Evolutionary conservation across 2,888 invertebrate genomes (phyloP).

Genomic region (Crossocerus cetratus): DNA sequence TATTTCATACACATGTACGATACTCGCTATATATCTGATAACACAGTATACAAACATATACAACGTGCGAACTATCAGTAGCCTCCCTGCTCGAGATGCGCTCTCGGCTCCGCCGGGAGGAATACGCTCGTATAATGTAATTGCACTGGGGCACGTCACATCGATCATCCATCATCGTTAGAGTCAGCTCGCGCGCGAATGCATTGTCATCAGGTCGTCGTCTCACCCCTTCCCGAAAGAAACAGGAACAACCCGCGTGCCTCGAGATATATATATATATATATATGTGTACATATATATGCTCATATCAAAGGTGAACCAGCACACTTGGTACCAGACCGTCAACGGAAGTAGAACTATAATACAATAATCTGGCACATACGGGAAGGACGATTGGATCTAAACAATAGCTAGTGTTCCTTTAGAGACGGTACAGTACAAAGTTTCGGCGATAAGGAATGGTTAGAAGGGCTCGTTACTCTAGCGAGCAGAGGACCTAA

Average conservation of each 20-base stretch:
- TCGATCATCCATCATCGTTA: conserved; percentile 31
- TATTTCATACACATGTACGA: conserved; percentile 45
- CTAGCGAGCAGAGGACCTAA: too few species aligned
- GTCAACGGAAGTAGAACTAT: conserved; percentile 9
- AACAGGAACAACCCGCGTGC: too few species aligned
- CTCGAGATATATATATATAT: too few species aligned
- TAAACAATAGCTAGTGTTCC: not conserved
- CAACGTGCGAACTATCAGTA: conserved; percentile 57
- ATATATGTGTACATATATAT: not conserved
- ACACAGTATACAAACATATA: conserved; percentile 65
- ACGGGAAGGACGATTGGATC: conserved; percentile 13
- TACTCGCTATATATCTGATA: conserved; percentile 45
- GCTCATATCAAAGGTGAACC: not conserved
- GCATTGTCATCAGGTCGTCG: too few species aligned
- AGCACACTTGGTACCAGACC: conserved; percentile 2
- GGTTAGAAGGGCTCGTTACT: too few species aligned
- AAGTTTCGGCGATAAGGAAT: too few species aligned
- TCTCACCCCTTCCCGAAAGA: too few species aligned
- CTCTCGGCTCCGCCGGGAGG: conserved; percentile 22
- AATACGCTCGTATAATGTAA: conserved; percentile 16
- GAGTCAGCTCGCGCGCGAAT: too few species aligned
- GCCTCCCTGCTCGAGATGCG: conserved; percentile 23
- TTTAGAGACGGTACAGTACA: too few species aligned
- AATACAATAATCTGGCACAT: conserved; percentile 27
- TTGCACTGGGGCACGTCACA: conserved; percentile 50